Conservation (phyloP, 2,888 invertebrate species). For the Sycophila texana region DNA sequence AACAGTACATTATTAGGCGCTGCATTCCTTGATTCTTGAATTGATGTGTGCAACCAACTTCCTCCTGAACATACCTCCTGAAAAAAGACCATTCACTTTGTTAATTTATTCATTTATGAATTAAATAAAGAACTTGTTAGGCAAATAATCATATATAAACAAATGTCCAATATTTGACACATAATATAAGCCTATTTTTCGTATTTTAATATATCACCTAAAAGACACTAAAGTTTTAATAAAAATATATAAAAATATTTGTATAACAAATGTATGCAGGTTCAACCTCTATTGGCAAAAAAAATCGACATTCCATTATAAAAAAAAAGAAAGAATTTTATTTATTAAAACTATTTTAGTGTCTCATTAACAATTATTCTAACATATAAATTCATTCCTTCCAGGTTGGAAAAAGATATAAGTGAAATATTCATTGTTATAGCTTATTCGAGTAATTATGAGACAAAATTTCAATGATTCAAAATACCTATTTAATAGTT, state of each 20-base stretch:
- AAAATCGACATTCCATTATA: neutral
- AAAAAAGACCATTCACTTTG: conserved; percentile 70
- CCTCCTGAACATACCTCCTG: conserved; percentile 64
- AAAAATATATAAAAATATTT: conserved; percentile 57
- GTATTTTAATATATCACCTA: conserved; percentile 36
- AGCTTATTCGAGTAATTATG: conserved; percentile 8
- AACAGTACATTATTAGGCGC: conserved; percentile 69
- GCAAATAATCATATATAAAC: conserved; percentile 50
- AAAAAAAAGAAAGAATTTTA: too few relatives aligned
- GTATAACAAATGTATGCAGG: neutral
- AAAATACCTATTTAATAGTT: conserved; percentile 31
- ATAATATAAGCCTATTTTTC: conserved; percentile 37
- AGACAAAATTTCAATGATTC: conserved; percentile 23
- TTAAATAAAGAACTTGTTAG: conserved; percentile 37
- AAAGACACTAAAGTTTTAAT: conserved; percentile 51
- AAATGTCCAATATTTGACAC: conserved; percentile 43
- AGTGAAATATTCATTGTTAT: too few relatives aligned
- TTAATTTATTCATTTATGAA: conserved; percentile 45
- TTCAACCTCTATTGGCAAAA: neutral
- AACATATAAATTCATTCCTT: too few relatives aligned
- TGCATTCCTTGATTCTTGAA: conserved; percentile 7
- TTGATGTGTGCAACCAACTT: conserved; percentile 20
- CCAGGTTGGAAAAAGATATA: too few relatives aligned
- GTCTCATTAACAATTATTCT: too few relatives aligned
- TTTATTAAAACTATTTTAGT: too few relatives aligned